phyloP scores from a whole-genome alignment of 2,113 vertebrate species.

The Corythaeola cristata region DNA sequence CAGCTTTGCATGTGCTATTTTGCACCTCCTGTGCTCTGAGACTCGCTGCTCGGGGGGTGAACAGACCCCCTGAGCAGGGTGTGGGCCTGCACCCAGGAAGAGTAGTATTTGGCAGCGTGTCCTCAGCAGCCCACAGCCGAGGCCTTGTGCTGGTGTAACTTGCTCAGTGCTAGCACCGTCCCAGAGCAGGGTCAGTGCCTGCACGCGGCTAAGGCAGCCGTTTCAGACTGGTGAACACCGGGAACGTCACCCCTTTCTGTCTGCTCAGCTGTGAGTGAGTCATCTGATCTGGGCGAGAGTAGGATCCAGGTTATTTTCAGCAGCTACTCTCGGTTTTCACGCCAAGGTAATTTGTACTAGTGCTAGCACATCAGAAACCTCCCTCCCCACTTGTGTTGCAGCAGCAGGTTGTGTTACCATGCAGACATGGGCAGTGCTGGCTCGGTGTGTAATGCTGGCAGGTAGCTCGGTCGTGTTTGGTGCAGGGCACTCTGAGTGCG shows the following conservation, averaged over 20 bases:
- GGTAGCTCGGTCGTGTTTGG: not conserved
- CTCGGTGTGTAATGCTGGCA: not conserved
- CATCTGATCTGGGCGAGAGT: constrained; percentile 19
- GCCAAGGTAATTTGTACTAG: constrained; percentile 39
- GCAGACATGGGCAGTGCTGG: not conserved
- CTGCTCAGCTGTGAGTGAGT: constrained; percentile 48
- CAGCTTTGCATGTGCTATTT: constrained; percentile 32
- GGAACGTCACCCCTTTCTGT: not conserved
- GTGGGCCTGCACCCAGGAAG: not conserved
- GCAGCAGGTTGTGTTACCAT: not conserved
- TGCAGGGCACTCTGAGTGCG: fast-evolving
- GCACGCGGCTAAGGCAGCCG: not conserved
- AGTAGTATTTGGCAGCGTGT: not conserved
- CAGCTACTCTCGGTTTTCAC: not conserved
- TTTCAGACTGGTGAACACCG: not conserved
- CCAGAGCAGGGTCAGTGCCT: not conserved
- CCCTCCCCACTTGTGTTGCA: not conserved
- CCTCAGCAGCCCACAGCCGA: not conserved
- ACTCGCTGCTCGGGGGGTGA: not conserved
- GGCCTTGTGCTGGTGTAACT: not conserved
- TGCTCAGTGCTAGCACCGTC: not conserved
- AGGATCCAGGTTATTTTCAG: constrained; percentile 44
- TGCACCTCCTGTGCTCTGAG: not conserved
- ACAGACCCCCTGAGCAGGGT: not conserved
- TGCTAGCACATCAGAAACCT: not conserved